phyloP scores from a whole-genome alignment of 2,113 vertebrate genomes.

The Prinia subflava region DNA sequence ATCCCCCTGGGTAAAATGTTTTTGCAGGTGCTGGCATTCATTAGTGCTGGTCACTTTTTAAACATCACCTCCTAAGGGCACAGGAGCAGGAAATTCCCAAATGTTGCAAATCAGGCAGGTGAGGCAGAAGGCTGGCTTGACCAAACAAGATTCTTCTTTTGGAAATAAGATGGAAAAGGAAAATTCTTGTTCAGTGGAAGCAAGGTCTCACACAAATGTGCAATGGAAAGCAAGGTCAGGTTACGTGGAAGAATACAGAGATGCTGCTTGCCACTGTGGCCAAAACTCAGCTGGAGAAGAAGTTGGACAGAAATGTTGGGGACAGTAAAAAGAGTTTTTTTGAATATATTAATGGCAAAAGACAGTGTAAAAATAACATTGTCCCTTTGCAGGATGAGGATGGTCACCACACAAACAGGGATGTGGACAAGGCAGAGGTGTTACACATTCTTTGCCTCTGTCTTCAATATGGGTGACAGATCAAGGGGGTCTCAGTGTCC shows the following conservation, averaged over 20 bases:
- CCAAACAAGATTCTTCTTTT: neutral
- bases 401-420: neutral
- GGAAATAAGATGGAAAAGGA: neutral
- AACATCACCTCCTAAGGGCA: neutral
- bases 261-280: neutral
- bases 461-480: fast-evolving
- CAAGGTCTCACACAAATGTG: neutral
- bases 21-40: neutral
- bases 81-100: neutral
- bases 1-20: neutral
- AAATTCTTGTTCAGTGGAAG: neutral
- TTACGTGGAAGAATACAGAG: neutral
- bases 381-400: neutral
- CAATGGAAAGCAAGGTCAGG: neutral
- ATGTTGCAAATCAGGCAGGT: neutral
- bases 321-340: neutral
- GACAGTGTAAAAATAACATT: neutral
- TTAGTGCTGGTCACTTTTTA: neutral
- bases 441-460: fast-evolving
- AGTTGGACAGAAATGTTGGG: fast-evolving
- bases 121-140: neutral
- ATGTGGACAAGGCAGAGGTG: neutral
- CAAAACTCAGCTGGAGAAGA: neutral
- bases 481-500: neutral
- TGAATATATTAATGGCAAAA: neutral